Evolutionary conservation across 2,888 invertebrate species (phyloP), one percentile per base, ranked within the genome.

Genomic region (Meganola albula): DNA sequence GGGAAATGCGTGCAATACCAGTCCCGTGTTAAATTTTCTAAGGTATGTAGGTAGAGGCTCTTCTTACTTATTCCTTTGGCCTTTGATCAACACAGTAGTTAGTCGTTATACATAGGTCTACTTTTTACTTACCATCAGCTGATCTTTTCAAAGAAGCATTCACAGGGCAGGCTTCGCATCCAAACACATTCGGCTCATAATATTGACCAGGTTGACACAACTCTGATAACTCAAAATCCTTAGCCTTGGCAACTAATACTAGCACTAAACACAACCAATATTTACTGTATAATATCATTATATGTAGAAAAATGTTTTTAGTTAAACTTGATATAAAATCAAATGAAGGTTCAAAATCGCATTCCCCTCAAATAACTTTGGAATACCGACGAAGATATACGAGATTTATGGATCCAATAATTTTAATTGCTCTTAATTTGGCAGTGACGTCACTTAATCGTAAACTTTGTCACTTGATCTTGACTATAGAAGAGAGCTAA

Each of bases 81-180:
- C n/a, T n/a, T n/a, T n/a, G n/a, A n/a, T n/a, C n/a, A n/a, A n/a
- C n/a, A n/a, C n/a, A n/a, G n/a, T n/a, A n/a, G n/a, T n/a, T n/a
- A n/a, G n/a, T n/a, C n/a, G n/a, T n/a, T n/a, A 25, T 30, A 38
- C 24, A 22, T 16, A 23, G 24, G 13, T 25, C 2, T 23, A 14
- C 27, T 5, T 18, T 14, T 21, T 18, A 54, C 76, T 74, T 56
- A 83, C 85, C 82, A 48, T 84, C 77, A 10, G 9, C 4, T 20
- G 80, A 69, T 7, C 65, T 47, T 8, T 69, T 57, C 66, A 82
- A 57, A 0, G 79, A 79, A 10, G 48, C 54, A 46, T 83, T 83
- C 6, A 40, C 50, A n/a, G 69, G 65, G 45, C 85, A 85, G 2
- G 48, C 21, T 27, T 60, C 43, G 40, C 85, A 85, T n/a, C 47